Base-by-base conservation (phyloP, 2,113 vertebrate species). In the Chaetodon auriga region DNA sequence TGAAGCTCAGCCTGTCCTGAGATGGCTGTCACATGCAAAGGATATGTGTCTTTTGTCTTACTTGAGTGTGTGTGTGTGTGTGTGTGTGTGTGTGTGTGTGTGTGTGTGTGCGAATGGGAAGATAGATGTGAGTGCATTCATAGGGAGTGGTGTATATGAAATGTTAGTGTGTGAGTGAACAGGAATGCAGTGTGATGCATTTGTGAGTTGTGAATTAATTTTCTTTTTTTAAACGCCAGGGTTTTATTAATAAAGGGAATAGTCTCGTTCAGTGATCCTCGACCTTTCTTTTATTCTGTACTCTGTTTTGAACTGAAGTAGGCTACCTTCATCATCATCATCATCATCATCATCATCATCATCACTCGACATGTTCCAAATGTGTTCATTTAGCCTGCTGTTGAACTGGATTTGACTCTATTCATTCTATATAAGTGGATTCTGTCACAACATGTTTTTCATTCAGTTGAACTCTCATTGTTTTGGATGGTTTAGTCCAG, bases 1-100 rank as follows among this genome's bases (percentile, higher is more conserved):
- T 92, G 89, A 72, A 87, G 85, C 70, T 18, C 13, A 64, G 80
- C 57, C 58, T 23, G 45, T 45, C 69, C 80, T 36, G 4, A 91
- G 90, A 78, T 90, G 81, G 68, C 76, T 89, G 89, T 90, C 89
- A 92, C 87, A 90, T 79, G 79, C 45, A 89, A 85, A 92, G 93
- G 91, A 92, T 93, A 76, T 91, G 91, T 81, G 77, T 82, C 79
- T 90, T 91, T 83, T 89, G 80, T 85, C 80, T 77, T 36, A 23
- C 19, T 48, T 48, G 18, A 21, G 69, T 19, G 66, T 9, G 64
- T 38, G 75, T 83, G 78, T 58, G 61, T 54, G 38, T 41, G 60
- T 53, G 48, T 58, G 61, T 54, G 38, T 41, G 60, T 53, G 48
- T 58, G 61, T 54, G n/a, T n/a, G n/a, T n/a, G n/a, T n/a, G n/a